Conservation (phyloP, 1,140 invertebrate species). For the Procambarus virginalis region DNA sequence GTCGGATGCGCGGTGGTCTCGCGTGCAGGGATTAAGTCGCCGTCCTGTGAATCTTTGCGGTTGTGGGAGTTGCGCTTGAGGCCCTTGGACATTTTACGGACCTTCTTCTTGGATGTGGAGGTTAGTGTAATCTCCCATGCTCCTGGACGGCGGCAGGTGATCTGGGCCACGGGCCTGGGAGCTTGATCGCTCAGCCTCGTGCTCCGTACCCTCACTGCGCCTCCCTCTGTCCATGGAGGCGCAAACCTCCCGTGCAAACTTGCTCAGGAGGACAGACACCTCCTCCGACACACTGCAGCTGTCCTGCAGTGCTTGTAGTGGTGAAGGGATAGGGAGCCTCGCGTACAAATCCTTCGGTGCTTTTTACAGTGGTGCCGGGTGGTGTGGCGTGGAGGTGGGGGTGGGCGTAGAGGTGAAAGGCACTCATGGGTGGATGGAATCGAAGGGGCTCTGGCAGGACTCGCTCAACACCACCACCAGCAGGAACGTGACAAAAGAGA, state of each 20-base stretch:
- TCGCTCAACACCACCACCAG: slow-evolving; percentile 26
- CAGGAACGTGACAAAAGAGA: slow-evolving; percentile 27
- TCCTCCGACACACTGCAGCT: slow-evolving; percentile 38
- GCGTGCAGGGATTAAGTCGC: slow-evolving; percentile 66
- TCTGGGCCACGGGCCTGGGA: slow-evolving; percentile 58
- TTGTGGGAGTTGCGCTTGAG: slow-evolving; percentile 61
- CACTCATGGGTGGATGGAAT: slow-evolving; percentile 23
- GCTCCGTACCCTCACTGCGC: slow-evolving; percentile 61
- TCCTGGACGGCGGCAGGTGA: slow-evolving; percentile 60
- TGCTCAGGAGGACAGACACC: slow-evolving; percentile 56
- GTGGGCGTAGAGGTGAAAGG: slow-evolving; percentile 31
- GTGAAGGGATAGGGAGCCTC: not conserved
- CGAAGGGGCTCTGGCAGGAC: slow-evolving; percentile 30
- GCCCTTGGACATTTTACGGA: slow-evolving; percentile 67
- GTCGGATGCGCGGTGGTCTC: slow-evolving; percentile 68
- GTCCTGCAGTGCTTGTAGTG: slow-evolving; percentile 14
- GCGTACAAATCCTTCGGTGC: not conserved
- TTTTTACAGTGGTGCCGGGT: not conserved
- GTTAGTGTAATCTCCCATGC: slow-evolving; percentile 65
- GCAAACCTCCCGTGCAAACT: slow-evolving; percentile 63
- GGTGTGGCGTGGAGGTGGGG: slow-evolving; percentile 2
- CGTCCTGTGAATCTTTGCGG: slow-evolving; percentile 66
- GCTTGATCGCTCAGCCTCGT: too few species aligned
- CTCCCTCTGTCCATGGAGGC: slow-evolving; percentile 56
- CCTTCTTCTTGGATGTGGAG: slow-evolving; percentile 69